A percentile compares a stretch with the other conserved stretches of the same genome.
These are phyloP conservation scores for Tortricodes alternella DNA, from an alignment of 2,888 invertebrate species.

Conservation along the genomic window DNA sequence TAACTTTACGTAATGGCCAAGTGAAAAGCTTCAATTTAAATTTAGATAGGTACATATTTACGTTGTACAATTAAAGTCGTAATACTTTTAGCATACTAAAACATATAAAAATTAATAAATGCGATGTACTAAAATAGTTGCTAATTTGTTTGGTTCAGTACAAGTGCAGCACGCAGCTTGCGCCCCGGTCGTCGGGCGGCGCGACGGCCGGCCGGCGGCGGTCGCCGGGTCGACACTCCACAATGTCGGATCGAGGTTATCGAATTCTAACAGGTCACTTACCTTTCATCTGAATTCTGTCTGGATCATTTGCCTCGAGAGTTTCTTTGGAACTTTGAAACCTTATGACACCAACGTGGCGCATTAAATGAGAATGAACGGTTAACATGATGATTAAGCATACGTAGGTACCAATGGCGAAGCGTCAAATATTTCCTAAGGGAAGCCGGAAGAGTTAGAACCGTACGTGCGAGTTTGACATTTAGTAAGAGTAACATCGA, in stretches of 20 bases:
- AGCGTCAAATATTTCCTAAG: too few species aligned
- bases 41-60: too few species aligned
- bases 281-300: slow-evolving; percentile 36
- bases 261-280: slow-evolving; percentile 41
- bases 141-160: neutral
- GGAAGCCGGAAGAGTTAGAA: too few species aligned
- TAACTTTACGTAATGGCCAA: too few species aligned
- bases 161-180: neutral
- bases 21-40: too few species aligned
- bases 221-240: slow-evolving; percentile 50
- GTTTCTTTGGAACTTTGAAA: neutral
- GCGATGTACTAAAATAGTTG: too few species aligned
- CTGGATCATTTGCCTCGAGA: slow-evolving; percentile 13
- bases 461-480: too few species aligned
- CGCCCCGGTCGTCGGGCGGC: neutral
- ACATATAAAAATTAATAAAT: too few species aligned
- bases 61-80: too few species aligned
- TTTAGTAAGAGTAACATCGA: too few species aligned
- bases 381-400: neutral
- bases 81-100: too few species aligned
- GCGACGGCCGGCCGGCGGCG: slow-evolving; percentile 7
- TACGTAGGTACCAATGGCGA: too few species aligned
- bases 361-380: neutral
- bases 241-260: slow-evolving; percentile 44
- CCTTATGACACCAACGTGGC: neutral